Evolutionary conservation across 1,140 invertebrate genomes (phyloP), one percentile per base, ranked within the genome.

Genomic region (Pachypsylla venusta): DNA sequence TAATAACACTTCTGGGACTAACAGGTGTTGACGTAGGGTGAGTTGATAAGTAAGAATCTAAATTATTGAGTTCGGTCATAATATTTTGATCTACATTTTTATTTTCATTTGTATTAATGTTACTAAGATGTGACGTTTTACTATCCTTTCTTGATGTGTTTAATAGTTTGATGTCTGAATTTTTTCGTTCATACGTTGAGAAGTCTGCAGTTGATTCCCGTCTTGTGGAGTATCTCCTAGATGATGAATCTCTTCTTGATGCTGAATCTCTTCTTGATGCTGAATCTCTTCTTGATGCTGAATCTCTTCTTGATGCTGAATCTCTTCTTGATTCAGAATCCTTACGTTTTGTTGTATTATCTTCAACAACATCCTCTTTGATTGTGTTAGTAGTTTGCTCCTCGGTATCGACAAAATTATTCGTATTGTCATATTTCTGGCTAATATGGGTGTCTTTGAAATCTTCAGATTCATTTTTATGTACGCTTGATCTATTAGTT

Each of bases 31-130:
- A 60, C 2, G 62, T 61, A 28, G 58, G 56, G 27, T 67, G 64
- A 20, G 62, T 64, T 1, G 64, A 64, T 14, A 67, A 53, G 60
- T 66, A 67, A 2, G 64, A 65, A 54, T 69, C 68, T 0, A 68
- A 35, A 56, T 69, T 68, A 1, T 68, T 55, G 5, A 68, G 59
- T 60, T 71, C 69, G 14, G 56, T 67, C 55, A 68, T 64, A 42
- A 70, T 67, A 39, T 64, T 67, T 42, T 66, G 66, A 53, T 69
- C 64, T 7, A 66, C 66, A 42, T 58, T 48, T 58, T 12, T 26
- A 14, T 25, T 16, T 14, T 59, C 22, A 30, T 27, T 53, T 13
- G 22, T 20, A 20, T 53, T 56, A 27, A 25, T 56, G 13, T 48
- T 48, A n/a, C n/a, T 48, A n/a, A 48, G 16, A 48, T 48, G 42